These are phyloP conservation scores for Fundulus diaphanus DNA, from an alignment of 2,797 vertebrate species.

Conservation along the genomic window DNA sequence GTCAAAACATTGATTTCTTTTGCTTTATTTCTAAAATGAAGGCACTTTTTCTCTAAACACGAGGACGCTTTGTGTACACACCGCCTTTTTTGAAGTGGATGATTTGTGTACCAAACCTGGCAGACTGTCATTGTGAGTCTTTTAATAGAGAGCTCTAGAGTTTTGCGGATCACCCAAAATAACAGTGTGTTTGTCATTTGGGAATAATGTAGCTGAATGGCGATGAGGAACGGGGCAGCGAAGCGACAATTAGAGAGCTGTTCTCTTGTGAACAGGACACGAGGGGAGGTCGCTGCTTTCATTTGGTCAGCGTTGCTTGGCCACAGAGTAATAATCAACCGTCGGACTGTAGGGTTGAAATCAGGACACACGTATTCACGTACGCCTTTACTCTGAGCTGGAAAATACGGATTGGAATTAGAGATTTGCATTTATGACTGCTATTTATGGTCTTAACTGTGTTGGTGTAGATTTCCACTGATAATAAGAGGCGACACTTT, in stretches of 20 bases:
- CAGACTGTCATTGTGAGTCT: conserved; percentile 75
- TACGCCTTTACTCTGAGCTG: conserved; percentile 16
- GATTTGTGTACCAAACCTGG: conserved; percentile 68
- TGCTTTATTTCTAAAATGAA: conserved; percentile 55
- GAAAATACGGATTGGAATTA: conserved; percentile 47
- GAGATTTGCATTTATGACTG: conserved; percentile 21
- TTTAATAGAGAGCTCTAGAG: conserved; percentile 73
- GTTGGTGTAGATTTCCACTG: conserved; percentile 44
- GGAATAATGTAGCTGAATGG: conserved; percentile 73
- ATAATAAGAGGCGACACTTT: conserved; percentile 44
- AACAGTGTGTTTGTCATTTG: conserved; percentile 78
- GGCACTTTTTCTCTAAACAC: conserved; percentile 47
- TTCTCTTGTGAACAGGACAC: conserved; percentile 59
- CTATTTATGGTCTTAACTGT: conserved; percentile 35
- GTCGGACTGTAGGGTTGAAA: conserved; percentile 53
- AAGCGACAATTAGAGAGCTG: conserved; percentile 74
- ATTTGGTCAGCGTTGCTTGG: conserved; percentile 66
- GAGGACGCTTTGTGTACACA: conserved; percentile 39
- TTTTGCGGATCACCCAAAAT: conserved; percentile 78
- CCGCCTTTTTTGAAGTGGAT: conserved; percentile 63
- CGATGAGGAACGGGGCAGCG: conserved; percentile 56
- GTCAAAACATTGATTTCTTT: conserved; percentile 55
- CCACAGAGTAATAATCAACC: conserved; percentile 60
- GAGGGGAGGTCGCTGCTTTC: conserved; percentile 64
- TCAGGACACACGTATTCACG: conserved; percentile 36